Evolutionary conservation across 2,797 vertebrate genomes (phyloP).

Genomic region (Poeciliopsis infans): DNA sequence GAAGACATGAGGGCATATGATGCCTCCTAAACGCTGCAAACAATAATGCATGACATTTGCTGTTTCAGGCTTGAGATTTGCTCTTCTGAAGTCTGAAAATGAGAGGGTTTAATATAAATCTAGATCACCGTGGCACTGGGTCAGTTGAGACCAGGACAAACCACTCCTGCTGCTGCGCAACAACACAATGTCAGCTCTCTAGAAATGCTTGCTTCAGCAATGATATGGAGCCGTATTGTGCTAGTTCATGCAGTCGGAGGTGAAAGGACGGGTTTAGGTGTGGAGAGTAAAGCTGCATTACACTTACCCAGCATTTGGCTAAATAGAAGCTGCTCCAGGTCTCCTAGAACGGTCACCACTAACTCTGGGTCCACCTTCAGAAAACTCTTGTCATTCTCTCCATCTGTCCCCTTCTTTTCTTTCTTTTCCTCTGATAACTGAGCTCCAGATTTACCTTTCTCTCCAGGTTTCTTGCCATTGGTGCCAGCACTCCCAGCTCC

Average conservation of each 20-base stretch:
- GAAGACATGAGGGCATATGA: conserved; percentile 19
- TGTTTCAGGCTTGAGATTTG: neutral
- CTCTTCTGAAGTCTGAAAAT: conserved; percentile 3
- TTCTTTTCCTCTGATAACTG: conserved; percentile 70
- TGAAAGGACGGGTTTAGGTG: conserved; percentile 44
- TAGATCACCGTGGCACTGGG: conserved; percentile 73
- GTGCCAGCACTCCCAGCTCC: conserved; percentile 55
- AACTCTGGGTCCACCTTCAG: conserved; percentile 97
- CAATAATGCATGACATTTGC: neutral
- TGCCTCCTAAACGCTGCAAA: neutral
- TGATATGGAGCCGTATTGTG: conserved; percentile 10
- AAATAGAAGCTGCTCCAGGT: conserved; percentile 97
- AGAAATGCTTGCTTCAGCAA: conserved; percentile 57
- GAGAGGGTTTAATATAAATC: conserved; percentile 30
- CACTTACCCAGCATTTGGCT: conserved; percentile 96
- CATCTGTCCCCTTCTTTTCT: conserved; percentile 75
- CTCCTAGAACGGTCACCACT: conserved; percentile 95
- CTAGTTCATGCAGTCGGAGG: conserved; percentile 1
- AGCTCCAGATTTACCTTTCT: conserved; percentile 53
- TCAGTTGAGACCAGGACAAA: conserved; percentile 54
- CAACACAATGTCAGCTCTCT: conserved; percentile 56
- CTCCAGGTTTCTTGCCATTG: conserved; percentile 62
- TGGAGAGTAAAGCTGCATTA: conserved; percentile 22
- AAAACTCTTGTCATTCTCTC: conserved; percentile 89
- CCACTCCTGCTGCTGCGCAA: conserved; percentile 43